Base-by-base conservation (phyloP, 2,888 invertebrate species). In the Calliphora vomitoria region DNA sequence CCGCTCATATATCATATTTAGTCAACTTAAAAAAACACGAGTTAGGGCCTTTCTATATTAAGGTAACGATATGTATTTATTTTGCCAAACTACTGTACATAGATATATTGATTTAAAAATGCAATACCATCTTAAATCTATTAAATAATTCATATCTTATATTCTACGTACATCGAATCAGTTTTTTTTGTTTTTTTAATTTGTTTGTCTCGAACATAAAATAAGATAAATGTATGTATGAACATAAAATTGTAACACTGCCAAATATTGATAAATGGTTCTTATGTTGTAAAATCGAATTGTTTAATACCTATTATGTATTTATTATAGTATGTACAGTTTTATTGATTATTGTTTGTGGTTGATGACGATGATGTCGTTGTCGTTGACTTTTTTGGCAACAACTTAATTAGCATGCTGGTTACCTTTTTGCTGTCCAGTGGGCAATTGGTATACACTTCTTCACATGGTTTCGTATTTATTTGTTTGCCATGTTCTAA, bases 341-440 rank as follows among this genome's bases (percentile, higher is more conserved):
- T 47, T 18, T 50, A 20, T 31, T 69, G 47, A 31, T 69, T 69
- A 31, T 50, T 50, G 8, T 50, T 50, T n/a, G 15, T 35, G 18
- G 13, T 38, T 18, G 53, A 20, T 18, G 58, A 11, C 8, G 55
- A 3, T 13, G 55, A 3, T 13, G 50, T 15, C 78, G 76, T 68
- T 35, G 66, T 35, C 8, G 68, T 31, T 20, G 89, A 55, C 89
- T 91, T 93, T 86, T 93, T 93, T 11, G 96, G 96, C 83, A 96
- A 93, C n/a, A 96, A 91, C 90, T 95, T 96, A n/a, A 95, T 95
- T n/a, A 96, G 93, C 80, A 96, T 95, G 92, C 95, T 96, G 89
- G 96, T 94, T 0, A 96, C 94, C 0, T 95, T 96, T 89, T 96
- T 96, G 92, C 95, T 95, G 90, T 96, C 96, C 41, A 97, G 93